Evolutionary conservation across 2,797 vertebrate genomes (phyloP).

Genomic region (Alauda arvensis): DNA sequence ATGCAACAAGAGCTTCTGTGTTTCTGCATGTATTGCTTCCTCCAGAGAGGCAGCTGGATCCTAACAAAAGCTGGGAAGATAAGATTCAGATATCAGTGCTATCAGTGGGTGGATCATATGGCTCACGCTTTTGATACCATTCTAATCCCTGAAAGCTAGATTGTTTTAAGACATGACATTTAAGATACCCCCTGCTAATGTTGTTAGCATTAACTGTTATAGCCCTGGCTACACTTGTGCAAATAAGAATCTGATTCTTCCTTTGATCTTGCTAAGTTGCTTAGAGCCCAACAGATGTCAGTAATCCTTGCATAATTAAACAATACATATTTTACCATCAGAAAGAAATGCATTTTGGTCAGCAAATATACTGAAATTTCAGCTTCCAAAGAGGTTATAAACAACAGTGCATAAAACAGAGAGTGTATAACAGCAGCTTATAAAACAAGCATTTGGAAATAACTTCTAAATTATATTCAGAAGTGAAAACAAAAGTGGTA

Average conservation of each 20-base stretch:
- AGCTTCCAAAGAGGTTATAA: neutral
- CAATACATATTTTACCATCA: neutral
- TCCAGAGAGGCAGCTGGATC: neutral
- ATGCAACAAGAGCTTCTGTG: neutral
- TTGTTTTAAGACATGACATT: slow-evolving; percentile 15
- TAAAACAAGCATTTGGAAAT: slow-evolving; percentile 50
- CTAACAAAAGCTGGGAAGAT: neutral
- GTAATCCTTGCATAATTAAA: neutral
- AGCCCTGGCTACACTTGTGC: neutral
- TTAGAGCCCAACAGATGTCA: neutral
- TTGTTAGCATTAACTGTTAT: neutral
- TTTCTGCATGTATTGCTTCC: neutral
- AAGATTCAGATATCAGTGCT: neutral
- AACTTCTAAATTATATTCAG: slow-evolving; percentile 46
- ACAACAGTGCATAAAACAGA: neutral
- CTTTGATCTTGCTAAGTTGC: neutral
- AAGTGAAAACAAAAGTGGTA: slow-evolving; percentile 45
- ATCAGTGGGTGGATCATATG: neutral
- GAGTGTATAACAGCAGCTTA: neutral
- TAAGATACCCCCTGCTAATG: neutral
- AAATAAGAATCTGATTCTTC: neutral
- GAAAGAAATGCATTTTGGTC: neutral
- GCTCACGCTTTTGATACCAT: neutral
- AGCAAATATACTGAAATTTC: neutral
- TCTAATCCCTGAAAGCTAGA: neutral